A percentile compares a stretch with the other conserved stretches of the same genome.
Conservation (phyloP, 2,888 invertebrate genomes). For the Resseliella maxima region DNA sequence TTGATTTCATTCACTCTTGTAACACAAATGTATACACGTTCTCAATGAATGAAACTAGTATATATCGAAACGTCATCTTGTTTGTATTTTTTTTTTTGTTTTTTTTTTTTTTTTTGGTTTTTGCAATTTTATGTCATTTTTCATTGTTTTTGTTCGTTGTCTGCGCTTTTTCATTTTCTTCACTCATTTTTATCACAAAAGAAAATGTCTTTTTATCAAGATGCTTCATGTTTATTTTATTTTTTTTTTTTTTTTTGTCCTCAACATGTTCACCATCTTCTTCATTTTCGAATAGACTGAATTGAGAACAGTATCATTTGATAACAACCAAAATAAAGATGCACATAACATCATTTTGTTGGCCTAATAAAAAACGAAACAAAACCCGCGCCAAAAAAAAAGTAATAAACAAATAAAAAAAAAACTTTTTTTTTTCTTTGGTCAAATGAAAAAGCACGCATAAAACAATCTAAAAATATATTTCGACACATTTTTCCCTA, state of each 20-base stretch:
- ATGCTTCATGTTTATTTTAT: background rate
- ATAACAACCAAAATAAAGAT: too few relatives aligned
- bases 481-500: background rate
- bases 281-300: background rate
- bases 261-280: too few relatives aligned
- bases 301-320: slow-evolving; percentile 10
- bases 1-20: background rate
- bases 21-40: too few relatives aligned
- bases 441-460: background rate
- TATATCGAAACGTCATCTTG: slow-evolving; percentile 12
- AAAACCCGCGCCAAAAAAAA: background rate
- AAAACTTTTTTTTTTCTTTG: background rate
- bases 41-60: too few relatives aligned
- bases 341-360: background rate
- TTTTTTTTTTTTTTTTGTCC: background rate
- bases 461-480: background rate
- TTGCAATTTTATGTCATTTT: slow-evolving; percentile 5
- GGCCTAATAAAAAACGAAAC: background rate
- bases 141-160: background rate
- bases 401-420: background rate
- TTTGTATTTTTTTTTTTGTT: too few relatives aligned
- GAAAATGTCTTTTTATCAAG: background rate
- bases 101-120: too few relatives aligned
- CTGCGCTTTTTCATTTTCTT: background rate
- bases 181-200: background rate